A percentile compares a stretch with the other conserved stretches of the same genome.
phyloP scores from a whole-genome alignment of 1,140 invertebrate species.

The Drosophila gunungcola region DNA sequence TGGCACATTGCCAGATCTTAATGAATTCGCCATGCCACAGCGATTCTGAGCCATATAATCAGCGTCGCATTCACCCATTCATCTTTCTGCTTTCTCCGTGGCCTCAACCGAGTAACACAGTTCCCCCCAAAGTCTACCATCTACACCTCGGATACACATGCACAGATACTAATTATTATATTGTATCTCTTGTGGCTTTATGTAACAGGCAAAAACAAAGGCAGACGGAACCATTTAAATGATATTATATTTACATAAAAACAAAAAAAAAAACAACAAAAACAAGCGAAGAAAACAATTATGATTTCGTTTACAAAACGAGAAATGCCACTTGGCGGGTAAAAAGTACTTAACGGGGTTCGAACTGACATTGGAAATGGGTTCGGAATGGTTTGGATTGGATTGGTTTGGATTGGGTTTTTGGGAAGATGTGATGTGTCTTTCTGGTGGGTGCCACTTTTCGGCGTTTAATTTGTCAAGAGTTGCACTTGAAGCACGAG shows the following conservation, averaged over 20 bases:
- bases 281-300: constrained; percentile 48
- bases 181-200: constrained; percentile 73
- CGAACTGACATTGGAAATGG: constrained; percentile 64
- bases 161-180: constrained; percentile 78
- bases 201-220: constrained; percentile 56
- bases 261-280: constrained; percentile 66
- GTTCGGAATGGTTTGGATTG: constrained; percentile 38
- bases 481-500: constrained; percentile 74
- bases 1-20: constrained; percentile 39
- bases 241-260: constrained; percentile 79
- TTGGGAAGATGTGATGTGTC: constrained; percentile 16
- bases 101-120: constrained; percentile 33
- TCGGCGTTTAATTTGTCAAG: constrained; percentile 76
- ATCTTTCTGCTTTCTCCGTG: constrained; percentile 71
- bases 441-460: constrained; percentile 73
- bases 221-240: constrained; percentile 66
- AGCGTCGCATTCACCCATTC: constrained; percentile 44
- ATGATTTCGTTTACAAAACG: constrained; percentile 65
- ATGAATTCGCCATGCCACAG: constrained; percentile 52
- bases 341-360: constrained; percentile 62
- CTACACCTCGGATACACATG: constrained; percentile 58
- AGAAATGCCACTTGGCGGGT: constrained; percentile 35
- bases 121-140: constrained; percentile 30
- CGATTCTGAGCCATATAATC: constrained; percentile 55
- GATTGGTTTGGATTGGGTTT: constrained; percentile 25